Conservation (phyloP, 2,888 invertebrate genomes). For the Euphydryas editha region DNA sequence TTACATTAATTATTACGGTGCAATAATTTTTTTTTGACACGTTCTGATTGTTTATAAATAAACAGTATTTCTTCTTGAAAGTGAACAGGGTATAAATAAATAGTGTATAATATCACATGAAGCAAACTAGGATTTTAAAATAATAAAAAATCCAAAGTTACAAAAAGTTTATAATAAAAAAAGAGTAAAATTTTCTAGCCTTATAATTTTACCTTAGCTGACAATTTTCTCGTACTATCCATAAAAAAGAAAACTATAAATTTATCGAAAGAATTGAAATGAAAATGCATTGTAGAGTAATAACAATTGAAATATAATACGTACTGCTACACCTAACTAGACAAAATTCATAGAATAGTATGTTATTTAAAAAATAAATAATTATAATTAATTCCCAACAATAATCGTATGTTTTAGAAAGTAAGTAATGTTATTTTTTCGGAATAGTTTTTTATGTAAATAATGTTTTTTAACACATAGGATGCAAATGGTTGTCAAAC, state of each 20-base stretch:
- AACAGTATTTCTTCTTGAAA: background rate
- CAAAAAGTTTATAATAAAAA: background rate
- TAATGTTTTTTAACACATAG: slow-evolving; percentile 6
- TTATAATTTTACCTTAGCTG: background rate
- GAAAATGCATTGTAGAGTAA: background rate
- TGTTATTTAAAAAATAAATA: slow-evolving; percentile 4
- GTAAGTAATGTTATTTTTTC: slow-evolving; percentile 5
- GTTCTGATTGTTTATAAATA: background rate
- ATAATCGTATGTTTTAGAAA: background rate
- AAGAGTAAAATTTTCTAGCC: background rate
- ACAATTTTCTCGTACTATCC: slow-evolving; percentile 3
- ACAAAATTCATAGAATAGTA: background rate
- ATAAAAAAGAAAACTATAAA: background rate
- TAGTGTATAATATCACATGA: background rate
- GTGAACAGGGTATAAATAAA: slow-evolving; percentile 2
- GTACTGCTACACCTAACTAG: no score
- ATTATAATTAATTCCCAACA: background rate
- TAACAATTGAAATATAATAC: background rate
- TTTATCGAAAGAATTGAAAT: background rate
- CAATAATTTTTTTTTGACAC: no score
- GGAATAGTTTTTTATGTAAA: slow-evolving; percentile 8
- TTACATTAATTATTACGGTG: no score
- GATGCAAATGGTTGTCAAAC: slow-evolving; percentile 2
- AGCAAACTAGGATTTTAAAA: background rate
- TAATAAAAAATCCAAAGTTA: background rate